phyloP scores from a whole-genome alignment of 2,888 invertebrate species.

The Pristionchus arcanus region DNA sequence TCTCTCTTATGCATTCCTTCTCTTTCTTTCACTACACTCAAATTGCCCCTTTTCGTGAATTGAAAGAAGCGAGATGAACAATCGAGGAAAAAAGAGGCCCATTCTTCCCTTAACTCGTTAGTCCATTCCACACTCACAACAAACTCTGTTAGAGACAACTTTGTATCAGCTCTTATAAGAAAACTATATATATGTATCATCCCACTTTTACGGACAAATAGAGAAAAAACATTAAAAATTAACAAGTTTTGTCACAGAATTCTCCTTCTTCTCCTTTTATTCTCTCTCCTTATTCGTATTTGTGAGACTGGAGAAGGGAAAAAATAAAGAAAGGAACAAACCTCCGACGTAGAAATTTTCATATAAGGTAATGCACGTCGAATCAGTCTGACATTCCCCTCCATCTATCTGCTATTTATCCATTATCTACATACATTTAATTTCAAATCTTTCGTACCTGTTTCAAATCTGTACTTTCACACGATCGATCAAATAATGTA shows the following conservation, averaged over 20 bases:
- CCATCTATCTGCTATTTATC: too few species aligned
- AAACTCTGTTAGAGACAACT: not conserved
- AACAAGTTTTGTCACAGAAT: not conserved
- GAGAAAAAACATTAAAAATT: not conserved
- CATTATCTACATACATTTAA: constrained; percentile 53
- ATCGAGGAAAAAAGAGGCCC: not conserved
- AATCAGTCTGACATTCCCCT: constrained; percentile 59
- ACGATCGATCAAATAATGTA: not conserved
- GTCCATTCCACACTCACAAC: not conserved
- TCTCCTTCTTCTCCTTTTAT: not conserved
- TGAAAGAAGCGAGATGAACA: not conserved
- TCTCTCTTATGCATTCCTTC: not conserved
- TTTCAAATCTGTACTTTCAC: not conserved
- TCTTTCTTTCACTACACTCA: not conserved
- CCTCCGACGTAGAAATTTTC: constrained; percentile 71
- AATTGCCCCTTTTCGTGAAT: not conserved
- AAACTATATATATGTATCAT: too few species aligned
- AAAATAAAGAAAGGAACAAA: constrained; percentile 40
- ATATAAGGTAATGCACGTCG: constrained; percentile 69
- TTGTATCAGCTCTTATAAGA: not conserved
- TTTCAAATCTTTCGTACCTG: constrained; percentile 55
- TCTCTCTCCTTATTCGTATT: not conserved
- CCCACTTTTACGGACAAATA: too few species aligned
- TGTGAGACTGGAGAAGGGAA: not conserved
- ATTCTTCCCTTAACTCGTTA: not conserved